Conservation (phyloP, 2,888 invertebrate genomes). For the Watsonalla cultraria region DNA sequence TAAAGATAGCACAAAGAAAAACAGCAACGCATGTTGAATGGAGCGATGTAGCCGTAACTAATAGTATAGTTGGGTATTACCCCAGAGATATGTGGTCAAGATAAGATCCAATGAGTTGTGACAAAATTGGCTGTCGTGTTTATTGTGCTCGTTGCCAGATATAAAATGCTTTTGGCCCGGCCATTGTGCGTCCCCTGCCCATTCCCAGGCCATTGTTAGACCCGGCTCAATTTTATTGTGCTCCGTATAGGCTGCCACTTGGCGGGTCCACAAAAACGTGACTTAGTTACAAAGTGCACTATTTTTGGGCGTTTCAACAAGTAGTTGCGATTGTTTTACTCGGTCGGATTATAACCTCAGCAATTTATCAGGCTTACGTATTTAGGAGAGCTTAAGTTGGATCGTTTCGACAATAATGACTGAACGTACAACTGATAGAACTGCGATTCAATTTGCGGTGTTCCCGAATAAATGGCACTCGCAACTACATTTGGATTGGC, state of each 20-base stretch:
- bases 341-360: conserved; percentile 2
- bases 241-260: conserved; percentile 2
- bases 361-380: conserved; percentile 3
- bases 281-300: conserved; percentile 4
- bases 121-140: conserved; percentile 54
- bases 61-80: conserved; percentile 9
- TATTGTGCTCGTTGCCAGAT: conserved; percentile 42
- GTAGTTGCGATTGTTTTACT: conserved; percentile 5
- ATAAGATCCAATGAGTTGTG: conserved; percentile 57
- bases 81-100: conserved; percentile 37
- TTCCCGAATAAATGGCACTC: no score
- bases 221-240: conserved; percentile 3
- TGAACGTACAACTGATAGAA: neutral
- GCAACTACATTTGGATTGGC: no score
- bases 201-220: conserved; percentile 3
- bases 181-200: conserved; percentile 5
- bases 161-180: conserved; percentile 35
- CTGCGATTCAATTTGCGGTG: neutral
- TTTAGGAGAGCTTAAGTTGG: conserved; percentile 2
- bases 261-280: conserved; percentile 3
- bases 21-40: conserved; percentile 17
- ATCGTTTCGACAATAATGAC: conserved; percentile 1
- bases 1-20: conserved; percentile 1
- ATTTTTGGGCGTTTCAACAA: conserved; percentile 4
- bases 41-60: conserved; percentile 7